Evolutionary conservation across 2,797 vertebrate species (phyloP), one percentile per base, ranked within the genome.

Genomic region (Coranthus polyacanthus): DNA sequence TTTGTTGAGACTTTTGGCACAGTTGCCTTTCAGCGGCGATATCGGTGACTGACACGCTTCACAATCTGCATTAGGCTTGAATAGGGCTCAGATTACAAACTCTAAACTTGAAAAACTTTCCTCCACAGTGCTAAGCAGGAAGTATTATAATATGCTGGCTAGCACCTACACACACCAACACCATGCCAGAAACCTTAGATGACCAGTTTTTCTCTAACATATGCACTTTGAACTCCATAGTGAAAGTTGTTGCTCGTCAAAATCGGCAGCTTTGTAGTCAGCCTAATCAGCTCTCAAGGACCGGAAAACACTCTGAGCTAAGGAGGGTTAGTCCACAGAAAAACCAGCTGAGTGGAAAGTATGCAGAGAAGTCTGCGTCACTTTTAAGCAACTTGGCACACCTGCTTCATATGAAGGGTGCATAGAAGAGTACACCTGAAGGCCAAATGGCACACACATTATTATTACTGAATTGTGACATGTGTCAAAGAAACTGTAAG

Each of bases 1-100:
- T 84, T 88, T 68, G 72, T 44, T n/a, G 18, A 72, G 20, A 36
- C 37, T 70, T 73, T 78, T 72, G 49, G 61, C 44, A 32, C 18
- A 9, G 62, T 49, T 70, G 36, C 72, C 11, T 5, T 72, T 71
- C 34, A 34, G 38, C 12, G 12, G 77, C 18, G 86, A 89, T 69
- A 79, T 82, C 49, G 78, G 75, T 51, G 82, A 78, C 86, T 84
- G 72, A 78, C 36, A 36, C 55, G 21, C 44, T 53, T 57, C 60
- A 50, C 44, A 45, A 45, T 69, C 72, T 52, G 66, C 34, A 17
- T 57, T 18, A 15, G 49, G 36, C 12, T 18, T 7, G 36, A 32
- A 11, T 17, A 45, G n/a, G 41, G 20, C 49, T 79, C 17, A 56
- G 83, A 83, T 89, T 86, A 80, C 41, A 38, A 12, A 49, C 52